phyloP scores from a whole-genome alignment of 1,140 invertebrate species.

The Andrena cerasifolii region DNA sequence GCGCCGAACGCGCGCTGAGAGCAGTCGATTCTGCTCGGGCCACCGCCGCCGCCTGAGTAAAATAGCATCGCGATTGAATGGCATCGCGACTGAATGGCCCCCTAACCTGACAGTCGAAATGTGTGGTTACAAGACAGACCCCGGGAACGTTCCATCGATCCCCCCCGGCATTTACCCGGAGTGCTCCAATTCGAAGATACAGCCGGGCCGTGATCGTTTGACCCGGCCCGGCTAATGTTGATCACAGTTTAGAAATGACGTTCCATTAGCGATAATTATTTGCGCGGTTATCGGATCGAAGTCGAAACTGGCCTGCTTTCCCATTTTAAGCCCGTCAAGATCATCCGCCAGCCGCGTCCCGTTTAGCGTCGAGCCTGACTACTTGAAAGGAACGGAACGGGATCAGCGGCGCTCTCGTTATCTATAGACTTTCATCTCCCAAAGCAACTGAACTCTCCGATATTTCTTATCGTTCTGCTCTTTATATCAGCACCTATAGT shows the following conservation, averaged over 20 bases:
- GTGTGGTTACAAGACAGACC: constrained; percentile 41
- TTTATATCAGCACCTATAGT: no score
- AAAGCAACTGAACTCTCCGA: no score
- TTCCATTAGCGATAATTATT: constrained; percentile 44
- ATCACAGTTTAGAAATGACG: constrained; percentile 29
- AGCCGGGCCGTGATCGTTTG: not conserved
- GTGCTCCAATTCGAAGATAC: not conserved
- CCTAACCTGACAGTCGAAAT: constrained; percentile 59
- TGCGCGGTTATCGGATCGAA: not conserved
- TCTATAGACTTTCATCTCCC: no score
- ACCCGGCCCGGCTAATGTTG: not conserved
- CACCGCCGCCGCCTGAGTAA: constrained; percentile 4
- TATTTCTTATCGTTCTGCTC: no score
- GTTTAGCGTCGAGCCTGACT: no score
- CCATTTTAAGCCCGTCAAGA: not conserved
- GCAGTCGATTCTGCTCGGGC: constrained; percentile 8
- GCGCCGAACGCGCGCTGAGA: not conserved
- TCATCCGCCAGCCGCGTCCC: no score
- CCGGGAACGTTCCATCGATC: constrained; percentile 47
- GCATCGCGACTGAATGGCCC: constrained; percentile 49
- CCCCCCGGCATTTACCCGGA: constrained; percentile 16
- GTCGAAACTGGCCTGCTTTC: not conserved
- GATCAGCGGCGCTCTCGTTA: no score
- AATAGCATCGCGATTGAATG: constrained; percentile 60
- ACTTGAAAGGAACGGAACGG: no score